Percentiles rank a stretch among this genome's conserved stretches.
These are phyloP conservation scores for Drosophila kanekoi DNA, from an alignment of 2,888 invertebrate genomes.

Conservation along the genomic window DNA sequence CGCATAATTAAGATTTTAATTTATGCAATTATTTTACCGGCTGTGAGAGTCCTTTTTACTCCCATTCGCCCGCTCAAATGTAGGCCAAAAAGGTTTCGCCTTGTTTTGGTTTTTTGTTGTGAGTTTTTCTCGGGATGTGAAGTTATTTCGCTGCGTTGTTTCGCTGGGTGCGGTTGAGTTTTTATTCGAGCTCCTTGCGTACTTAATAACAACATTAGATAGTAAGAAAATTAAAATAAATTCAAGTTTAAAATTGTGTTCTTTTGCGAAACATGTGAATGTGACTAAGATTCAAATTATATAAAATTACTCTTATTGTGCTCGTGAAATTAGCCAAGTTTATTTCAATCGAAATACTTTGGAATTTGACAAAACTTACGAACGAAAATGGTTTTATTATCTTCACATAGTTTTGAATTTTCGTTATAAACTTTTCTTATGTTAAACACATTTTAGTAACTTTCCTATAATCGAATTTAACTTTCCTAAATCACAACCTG, in stretches of 20 bases:
- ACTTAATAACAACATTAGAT: background rate
- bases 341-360: no score
- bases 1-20: slow-evolving; percentile 81
- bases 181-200: slow-evolving; percentile 1
- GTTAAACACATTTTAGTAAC: no score
- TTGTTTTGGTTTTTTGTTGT: slow-evolving; percentile 46
- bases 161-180: slow-evolving; percentile 70
- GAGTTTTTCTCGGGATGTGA: slow-evolving; percentile 40
- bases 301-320: no score
- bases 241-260: background rate
- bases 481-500: background rate
- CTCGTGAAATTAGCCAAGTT: no score
- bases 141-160: slow-evolving; percentile 66
- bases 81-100: slow-evolving; percentile 50
- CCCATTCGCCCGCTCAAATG: slow-evolving; percentile 43
- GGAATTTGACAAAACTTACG: no score
- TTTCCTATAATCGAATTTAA: background rate
- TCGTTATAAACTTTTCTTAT: background rate
- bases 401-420: background rate
- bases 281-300: background rate
- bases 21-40: slow-evolving; percentile 81
- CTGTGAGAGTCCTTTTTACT: slow-evolving; percentile 60
- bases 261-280: background rate
- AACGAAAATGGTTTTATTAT: background rate
- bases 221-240: background rate